Percentiles rank a stretch among this genome's conserved stretches.
Conservation (phyloP, 2,113 vertebrate species). For the Rhizomys pruinosus region DNA sequence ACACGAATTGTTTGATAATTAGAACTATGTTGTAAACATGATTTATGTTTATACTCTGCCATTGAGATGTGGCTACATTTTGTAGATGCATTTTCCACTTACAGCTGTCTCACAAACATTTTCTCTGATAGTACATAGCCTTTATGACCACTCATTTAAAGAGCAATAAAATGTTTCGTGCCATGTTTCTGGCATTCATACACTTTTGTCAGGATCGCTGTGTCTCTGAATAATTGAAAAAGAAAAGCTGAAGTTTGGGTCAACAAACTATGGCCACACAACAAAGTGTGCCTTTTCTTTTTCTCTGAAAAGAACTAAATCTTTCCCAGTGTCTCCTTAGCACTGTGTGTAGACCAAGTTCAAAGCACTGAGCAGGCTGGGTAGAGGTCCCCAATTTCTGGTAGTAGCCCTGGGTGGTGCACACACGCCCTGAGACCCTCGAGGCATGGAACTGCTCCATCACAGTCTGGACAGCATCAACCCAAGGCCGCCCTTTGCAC, state of each 20-base stretch:
- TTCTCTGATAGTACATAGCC: not conserved
- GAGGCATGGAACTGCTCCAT: not conserved
- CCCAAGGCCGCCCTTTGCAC: constrained; percentile 30
- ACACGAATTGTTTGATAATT: not conserved
- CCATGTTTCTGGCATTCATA: not conserved
- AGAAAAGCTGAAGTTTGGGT: not conserved
- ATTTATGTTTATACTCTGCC: constrained; percentile 44
- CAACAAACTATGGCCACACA: not conserved
- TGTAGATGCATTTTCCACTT: not conserved
- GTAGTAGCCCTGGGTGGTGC: not conserved
- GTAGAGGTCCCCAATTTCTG: not conserved
- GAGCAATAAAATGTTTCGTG: not conserved
- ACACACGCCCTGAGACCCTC: not conserved
- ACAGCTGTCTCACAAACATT: not conserved
- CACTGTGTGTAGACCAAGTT: constrained; percentile 55
- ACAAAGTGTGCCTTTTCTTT: not conserved
- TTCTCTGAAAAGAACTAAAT: not conserved
- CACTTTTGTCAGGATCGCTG: not conserved
- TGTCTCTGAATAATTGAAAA: not conserved
- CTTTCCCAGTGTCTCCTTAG: constrained; percentile 55
- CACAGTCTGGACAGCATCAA: constrained; percentile 36
- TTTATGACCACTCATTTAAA: not conserved
- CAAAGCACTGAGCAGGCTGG: constrained; percentile 32
- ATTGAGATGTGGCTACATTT: not conserved
- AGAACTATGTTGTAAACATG: not conserved